Evolutionary conservation across 1,140 invertebrate species (phyloP), one percentile per base, ranked within the genome.

Genomic region (Meloidogyne exigua): DNA sequence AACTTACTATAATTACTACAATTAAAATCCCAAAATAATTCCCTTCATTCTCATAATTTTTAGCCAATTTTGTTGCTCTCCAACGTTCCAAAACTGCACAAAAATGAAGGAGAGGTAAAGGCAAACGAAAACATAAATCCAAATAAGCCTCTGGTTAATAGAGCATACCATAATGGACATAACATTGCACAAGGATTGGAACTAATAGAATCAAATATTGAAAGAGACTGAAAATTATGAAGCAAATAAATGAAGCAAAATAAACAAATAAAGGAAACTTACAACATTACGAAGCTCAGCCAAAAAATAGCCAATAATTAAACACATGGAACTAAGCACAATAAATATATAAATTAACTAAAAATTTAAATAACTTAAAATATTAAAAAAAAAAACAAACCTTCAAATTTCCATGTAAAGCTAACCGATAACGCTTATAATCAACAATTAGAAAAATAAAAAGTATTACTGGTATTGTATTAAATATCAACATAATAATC

Each of bases 41-140:
- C 7, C 39, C 44, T 64, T 72, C 71, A 23, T 26, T 26, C n/a
- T 72, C 71, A 21, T 72, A 72, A n/a, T 39, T 72, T 57, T 25
- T 25, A 26, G 71, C 39, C 2, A 18, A 32, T 26, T 63, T 57
- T 32, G 71, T 72, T 12, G 71, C 71, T n/a, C 71, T 39, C n/a
- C 32, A 32, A 32, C 71, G 71, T 72, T 72, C 71, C n/a, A 44
- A 25, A n/a, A 72, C 36, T 15, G 64, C 32, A 1, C 49, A 57
- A 64, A 72, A 72, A 32, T 72, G 71, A 13, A 72, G 49, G 4
- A 72, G 71, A 57, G 71, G 71, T 10, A 63, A 25, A 21, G 44
- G n/a, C 12, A 15, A 23, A 64, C 15, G 71, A 57, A n/a, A 57
- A 57, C 18, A n/a, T n/a, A n/a, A 57, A 57, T 0, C 49, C 49